phyloP scores from a whole-genome alignment of 2,888 invertebrate genomes.

The Sinhomidia bicolor region DNA sequence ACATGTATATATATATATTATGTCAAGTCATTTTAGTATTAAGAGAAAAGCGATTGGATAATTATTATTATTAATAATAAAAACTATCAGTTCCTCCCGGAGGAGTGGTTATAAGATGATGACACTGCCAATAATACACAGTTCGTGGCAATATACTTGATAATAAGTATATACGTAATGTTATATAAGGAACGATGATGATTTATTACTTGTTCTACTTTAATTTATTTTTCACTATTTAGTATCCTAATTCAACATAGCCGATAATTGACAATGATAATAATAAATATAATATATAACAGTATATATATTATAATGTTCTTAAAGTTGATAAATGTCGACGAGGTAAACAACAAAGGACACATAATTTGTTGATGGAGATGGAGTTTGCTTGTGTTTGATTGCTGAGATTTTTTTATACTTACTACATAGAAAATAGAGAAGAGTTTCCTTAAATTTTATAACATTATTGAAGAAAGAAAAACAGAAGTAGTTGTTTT shows the following conservation, averaged over 20 bases:
- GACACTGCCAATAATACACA: not conserved
- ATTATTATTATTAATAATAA: not conserved
- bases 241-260: not conserved
- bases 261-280: not conserved
- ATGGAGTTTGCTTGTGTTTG: slow-evolving; percentile 4
- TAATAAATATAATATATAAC: not conserved
- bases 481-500: not conserved
- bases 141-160: not conserved
- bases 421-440: slow-evolving; percentile 21
- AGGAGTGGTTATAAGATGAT: slow-evolving; percentile 28
- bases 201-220: not conserved
- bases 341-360: slow-evolving; percentile 58
- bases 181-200: not conserved
- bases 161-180: not conserved
- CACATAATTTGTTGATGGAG: slow-evolving; percentile 54
- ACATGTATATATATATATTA: no score
- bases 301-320: not conserved
- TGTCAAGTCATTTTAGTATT: not conserved
- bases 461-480: slow-evolving; percentile 14
- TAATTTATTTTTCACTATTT: not conserved
- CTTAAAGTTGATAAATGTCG: slow-evolving; percentile 2
- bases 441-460: not conserved
- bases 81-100: slow-evolving; percentile 51
- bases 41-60: not conserved
- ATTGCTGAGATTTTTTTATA: slow-evolving; percentile 47